Evolutionary conservation across 2,113 vertebrate genomes (phyloP).

Genomic region (Columba janthina): DNA sequence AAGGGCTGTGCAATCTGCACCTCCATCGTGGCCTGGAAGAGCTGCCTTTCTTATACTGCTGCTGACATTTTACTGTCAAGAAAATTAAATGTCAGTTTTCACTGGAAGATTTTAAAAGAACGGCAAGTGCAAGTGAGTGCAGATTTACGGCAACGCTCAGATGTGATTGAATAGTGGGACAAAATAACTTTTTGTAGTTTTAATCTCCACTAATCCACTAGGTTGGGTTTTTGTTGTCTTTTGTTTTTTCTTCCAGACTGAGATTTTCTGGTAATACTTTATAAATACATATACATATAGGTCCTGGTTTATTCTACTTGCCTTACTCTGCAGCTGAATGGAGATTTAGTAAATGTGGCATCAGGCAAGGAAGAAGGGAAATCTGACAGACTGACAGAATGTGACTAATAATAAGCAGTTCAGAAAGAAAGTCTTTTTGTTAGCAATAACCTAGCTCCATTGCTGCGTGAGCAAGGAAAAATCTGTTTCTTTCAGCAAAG

Average conservation of each 20-base stretch:
- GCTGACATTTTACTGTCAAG: not conserved
- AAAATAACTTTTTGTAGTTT: not conserved
- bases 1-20: not conserved
- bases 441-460: not conserved
- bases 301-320: not conserved
- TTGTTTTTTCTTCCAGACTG: not conserved
- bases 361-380: not conserved
- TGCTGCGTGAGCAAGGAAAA: not conserved
- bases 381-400: not conserved
- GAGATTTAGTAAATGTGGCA: slow-evolving; percentile 4
- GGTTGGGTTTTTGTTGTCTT: not conserved
- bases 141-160: not conserved
- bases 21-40: not conserved
- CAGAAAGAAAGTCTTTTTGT: slow-evolving; percentile 13
- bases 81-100: not conserved
- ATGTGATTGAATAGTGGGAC: not conserved
- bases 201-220: not conserved
- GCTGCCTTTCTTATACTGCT: not conserved
- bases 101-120: not conserved
- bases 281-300: not conserved
- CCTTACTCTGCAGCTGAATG: not conserved
- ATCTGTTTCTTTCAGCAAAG: not conserved
- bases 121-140: not conserved
- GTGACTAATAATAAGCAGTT: not conserved
- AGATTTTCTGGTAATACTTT: not conserved